phyloP scores from a whole-genome alignment of 1,140 invertebrate genomes.

The Pogonomyrmex barbatus region DNA sequence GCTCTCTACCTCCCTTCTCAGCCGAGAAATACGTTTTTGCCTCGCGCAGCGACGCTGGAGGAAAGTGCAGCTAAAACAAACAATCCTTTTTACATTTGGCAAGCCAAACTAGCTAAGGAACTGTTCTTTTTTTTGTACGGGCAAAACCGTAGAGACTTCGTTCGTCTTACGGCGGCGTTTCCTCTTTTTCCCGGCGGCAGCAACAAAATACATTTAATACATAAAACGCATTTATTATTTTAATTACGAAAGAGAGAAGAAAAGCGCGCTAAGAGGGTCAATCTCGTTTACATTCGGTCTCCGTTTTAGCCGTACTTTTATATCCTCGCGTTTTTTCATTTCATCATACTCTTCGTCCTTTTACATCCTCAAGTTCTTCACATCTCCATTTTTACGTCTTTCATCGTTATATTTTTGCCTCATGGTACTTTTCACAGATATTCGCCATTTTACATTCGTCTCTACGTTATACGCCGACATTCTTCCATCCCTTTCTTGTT shows the following conservation, averaged over 20 bases:
- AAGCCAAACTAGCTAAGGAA: background rate
- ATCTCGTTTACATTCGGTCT: constrained; percentile 22
- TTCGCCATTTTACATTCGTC: background rate
- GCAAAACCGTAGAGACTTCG: background rate
- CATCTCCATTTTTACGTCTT: background rate
- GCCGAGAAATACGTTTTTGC: background rate
- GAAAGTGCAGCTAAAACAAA: constrained; percentile 19
- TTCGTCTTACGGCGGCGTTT: background rate
- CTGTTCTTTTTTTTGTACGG: constrained; percentile 8
- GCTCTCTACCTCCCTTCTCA: background rate
- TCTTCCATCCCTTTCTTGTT: background rate
- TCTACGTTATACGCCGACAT: background rate
- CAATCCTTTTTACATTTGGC: constrained; percentile 40
- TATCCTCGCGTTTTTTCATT: constrained; percentile 11
- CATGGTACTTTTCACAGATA: background rate
- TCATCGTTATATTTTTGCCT: background rate
- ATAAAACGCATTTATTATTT: background rate
- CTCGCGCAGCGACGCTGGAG: background rate
- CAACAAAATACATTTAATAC: background rate
- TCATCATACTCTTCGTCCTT: background rate
- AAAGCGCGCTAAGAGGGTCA: constrained; percentile 11
- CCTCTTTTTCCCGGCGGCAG: background rate
- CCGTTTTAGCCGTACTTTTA: background rate
- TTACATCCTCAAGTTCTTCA: background rate
- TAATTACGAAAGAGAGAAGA: constrained; percentile 25